phyloP scores from a whole-genome alignment of 2,888 invertebrate genomes.

The Chrysolina oricalcia region DNA sequence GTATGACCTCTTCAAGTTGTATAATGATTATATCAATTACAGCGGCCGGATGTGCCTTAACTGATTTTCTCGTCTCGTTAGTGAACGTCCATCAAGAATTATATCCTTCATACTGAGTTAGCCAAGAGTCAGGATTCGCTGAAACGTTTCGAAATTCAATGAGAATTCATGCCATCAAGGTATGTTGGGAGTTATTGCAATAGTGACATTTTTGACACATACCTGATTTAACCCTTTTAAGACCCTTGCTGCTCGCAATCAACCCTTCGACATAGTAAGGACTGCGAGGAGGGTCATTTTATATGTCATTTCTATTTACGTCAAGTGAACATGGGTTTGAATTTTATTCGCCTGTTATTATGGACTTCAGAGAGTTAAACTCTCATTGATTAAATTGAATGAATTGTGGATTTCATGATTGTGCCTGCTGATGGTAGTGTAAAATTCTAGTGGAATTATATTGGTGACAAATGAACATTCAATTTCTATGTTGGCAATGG shows the following conservation, averaged over 20 bases:
- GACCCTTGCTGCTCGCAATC: background rate
- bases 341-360: background rate
- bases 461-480: no score
- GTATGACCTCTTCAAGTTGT: conserved; percentile 52
- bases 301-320: background rate
- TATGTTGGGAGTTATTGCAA: background rate
- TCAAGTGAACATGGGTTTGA: background rate
- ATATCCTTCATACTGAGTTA: background rate
- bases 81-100: conserved; percentile 35
- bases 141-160: background rate
- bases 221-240: background rate
- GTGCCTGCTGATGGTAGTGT: no score
- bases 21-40: conserved; percentile 57
- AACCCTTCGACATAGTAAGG: background rate
- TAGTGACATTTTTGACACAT: background rate
- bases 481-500: no score
- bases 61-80: conserved; percentile 48
- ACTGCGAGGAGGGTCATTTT: background rate
- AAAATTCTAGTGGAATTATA: no score
- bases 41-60: conserved; percentile 53
- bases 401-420: no score
- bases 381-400: no score
- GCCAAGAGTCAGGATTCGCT: background rate
- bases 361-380: no score
- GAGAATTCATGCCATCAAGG: background rate